phyloP scores from a whole-genome alignment of 2,888 invertebrate species.

The Calameuta idolon region DNA sequence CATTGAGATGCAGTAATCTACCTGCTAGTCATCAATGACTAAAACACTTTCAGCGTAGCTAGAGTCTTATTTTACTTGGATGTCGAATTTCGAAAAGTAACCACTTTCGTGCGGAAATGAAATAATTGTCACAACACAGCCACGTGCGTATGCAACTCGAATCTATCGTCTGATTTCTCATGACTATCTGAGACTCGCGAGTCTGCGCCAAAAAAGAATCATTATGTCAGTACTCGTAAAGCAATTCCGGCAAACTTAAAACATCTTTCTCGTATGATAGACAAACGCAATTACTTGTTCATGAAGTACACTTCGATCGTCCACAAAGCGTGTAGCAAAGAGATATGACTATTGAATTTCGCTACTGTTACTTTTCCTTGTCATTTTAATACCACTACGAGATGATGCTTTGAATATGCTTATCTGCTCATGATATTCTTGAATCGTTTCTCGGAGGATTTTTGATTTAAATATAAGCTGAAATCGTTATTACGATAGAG shows the following conservation, averaged over 20 bases:
- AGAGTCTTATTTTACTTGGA: neutral
- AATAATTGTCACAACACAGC: neutral
- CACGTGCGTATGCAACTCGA: neutral
- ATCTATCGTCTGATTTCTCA: neutral
- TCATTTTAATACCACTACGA: neutral
- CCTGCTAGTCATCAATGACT: neutral
- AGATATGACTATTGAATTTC: neutral
- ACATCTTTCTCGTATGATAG: neutral
- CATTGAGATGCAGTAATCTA: neutral
- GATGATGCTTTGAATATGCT: neutral
- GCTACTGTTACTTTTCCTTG: neutral
- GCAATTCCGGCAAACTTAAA: neutral
- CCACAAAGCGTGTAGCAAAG: neutral
- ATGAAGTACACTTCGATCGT: neutral
- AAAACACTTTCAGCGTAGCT: neutral
- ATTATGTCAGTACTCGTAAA: neutral
- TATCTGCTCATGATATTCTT: neutral
- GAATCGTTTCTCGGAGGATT: neutral
- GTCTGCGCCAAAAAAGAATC: neutral
- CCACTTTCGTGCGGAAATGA: neutral
- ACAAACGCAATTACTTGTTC: neutral
- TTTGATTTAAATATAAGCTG: neutral
- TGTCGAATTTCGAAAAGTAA: neutral
- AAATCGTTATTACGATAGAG: neutral
- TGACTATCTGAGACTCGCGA: neutral